Conservation (phyloP, 2,113 vertebrate species). For the Calyptommatus sinebrachiatus region DNA sequence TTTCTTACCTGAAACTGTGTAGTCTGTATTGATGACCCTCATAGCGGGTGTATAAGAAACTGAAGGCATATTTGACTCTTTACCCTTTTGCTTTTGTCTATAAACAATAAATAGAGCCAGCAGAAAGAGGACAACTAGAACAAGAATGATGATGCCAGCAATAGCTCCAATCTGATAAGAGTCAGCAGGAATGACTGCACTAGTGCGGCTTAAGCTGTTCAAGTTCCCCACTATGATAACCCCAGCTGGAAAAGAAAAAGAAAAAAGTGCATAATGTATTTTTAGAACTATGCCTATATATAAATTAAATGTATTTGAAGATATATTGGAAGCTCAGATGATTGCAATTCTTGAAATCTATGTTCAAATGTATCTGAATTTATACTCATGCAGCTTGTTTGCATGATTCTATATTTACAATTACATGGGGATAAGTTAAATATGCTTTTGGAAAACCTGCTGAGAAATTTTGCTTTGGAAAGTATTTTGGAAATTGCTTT, state of each 20-base stretch:
- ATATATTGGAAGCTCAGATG: not conserved
- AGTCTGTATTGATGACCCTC: constrained; percentile 84
- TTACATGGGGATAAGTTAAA: not conserved
- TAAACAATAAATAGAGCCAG: constrained; percentile 90
- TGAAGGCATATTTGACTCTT: constrained; percentile 86
- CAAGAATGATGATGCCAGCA: constrained; percentile 87
- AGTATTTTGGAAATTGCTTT: not conserved
- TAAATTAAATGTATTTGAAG: constrained; percentile 6
- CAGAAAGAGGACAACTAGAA: constrained; percentile 88
- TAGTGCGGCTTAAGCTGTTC: constrained; percentile 88
- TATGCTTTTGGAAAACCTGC: not conserved
- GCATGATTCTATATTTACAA: not conserved
- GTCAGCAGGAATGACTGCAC: constrained; percentile 85
- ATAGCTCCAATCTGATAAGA: constrained; percentile 94
- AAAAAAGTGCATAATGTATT: not conserved
- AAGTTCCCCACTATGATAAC: constrained; percentile 87
- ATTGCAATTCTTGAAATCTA: not conserved
- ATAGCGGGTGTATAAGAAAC: constrained; percentile 92
- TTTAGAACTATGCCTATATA: not conserved
- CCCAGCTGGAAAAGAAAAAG: constrained; percentile 73
- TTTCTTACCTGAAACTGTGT: constrained; percentile 77
- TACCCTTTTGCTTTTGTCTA: constrained; percentile 91
- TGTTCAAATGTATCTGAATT: not conserved
- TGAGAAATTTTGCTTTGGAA: not conserved
- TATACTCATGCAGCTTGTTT: not conserved